A percentile compares a stretch with the other conserved stretches of the same genome.
Conservation (phyloP, 1,140 invertebrate genomes). For the Bombus pascuorum region DNA sequence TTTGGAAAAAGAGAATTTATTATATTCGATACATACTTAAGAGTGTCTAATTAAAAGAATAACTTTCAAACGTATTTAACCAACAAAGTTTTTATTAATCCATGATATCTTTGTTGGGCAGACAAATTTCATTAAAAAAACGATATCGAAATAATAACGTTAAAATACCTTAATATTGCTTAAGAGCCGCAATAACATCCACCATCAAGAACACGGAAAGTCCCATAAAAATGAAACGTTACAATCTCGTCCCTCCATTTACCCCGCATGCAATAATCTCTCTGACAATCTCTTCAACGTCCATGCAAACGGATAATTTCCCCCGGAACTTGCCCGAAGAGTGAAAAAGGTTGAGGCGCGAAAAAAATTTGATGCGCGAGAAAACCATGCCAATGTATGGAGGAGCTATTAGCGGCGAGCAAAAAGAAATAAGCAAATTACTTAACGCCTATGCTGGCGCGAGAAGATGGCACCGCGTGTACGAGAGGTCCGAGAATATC, state of each 20-base stretch:
- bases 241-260: background rate
- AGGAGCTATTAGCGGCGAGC: conserved; percentile 51
- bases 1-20: background rate
- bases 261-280: background rate
- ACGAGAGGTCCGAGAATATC: conserved; percentile 48
- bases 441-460: conserved; percentile 61
- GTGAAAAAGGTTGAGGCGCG: background rate
- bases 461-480: conserved; percentile 46
- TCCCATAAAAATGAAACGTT: background rate
- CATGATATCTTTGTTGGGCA: background rate
- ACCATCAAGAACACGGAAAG: background rate
- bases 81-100: too few species aligned
- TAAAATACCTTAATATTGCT: background rate
- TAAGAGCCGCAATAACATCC: background rate
- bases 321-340: background rate
- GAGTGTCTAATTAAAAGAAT: too few species aligned
- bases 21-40: too few species aligned
- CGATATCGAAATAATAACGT: background rate
- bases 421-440: conserved; percentile 69
- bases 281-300: background rate
- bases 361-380: conserved; percentile 32
- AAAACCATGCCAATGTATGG: conserved; percentile 52
- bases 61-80: too few species aligned
- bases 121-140: background rate
- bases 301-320: background rate